Conservation (phyloP, 2,888 invertebrate genomes). For the Macrosiphum euphorbiae region DNA sequence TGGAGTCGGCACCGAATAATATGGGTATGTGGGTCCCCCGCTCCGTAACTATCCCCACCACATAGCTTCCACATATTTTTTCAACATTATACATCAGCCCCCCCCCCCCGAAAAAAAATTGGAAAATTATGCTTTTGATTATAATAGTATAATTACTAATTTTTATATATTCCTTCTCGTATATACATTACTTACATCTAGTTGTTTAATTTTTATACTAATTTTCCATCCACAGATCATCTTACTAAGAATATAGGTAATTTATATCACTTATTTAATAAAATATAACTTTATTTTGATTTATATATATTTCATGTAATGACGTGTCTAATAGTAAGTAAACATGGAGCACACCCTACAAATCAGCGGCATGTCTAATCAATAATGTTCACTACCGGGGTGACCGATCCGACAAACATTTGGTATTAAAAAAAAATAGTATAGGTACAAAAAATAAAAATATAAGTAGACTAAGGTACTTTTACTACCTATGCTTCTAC, state of each 20-base stretch:
- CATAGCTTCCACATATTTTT: neutral
- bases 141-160: neutral
- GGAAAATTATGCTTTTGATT: neutral
- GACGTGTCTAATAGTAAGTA: neutral
- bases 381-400: neutral
- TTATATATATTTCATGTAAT: neutral
- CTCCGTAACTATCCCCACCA: neutral
- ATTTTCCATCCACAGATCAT: neutral
- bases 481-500: neutral
- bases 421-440: neutral
- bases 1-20: no score
- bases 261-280: neutral
- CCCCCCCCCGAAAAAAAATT: neutral
- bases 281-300: neutral
- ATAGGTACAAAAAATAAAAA: neutral
- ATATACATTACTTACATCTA: neutral
- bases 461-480: neutral
- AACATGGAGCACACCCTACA: neutral
- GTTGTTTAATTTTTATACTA: neutral
- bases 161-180: neutral
- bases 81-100: neutral
- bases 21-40: neutral
- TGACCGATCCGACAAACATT: neutral
- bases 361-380: constrained; percentile 19
- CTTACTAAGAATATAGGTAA: neutral